These are phyloP conservation scores for Gymnoscelis rufifasciata DNA, from an alignment of 2,888 invertebrate genomes.

Conservation along the genomic window DNA sequence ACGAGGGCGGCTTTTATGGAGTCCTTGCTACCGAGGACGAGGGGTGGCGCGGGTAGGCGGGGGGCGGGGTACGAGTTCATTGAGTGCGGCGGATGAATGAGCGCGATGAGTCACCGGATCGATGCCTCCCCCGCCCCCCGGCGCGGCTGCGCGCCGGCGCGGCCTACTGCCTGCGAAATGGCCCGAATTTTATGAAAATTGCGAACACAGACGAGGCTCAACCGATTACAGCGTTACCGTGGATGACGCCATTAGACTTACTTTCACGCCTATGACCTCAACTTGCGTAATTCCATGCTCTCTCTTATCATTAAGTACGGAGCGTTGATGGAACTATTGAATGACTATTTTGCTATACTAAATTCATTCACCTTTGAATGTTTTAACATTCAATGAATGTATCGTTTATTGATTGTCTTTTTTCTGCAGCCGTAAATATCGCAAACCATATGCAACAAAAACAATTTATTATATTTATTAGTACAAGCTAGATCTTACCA, in stretches of 20 bases:
- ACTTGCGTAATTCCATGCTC: conserved; percentile 11
- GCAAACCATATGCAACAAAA: no score
- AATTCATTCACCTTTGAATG: no score
- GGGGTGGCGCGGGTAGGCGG: conserved; percentile 35
- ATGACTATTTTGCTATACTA: neutral
- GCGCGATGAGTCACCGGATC: conserved; percentile 74
- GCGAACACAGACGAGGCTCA: conserved; percentile 19
- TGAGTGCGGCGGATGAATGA: conserved; percentile 76
- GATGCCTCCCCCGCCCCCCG: conserved; percentile 47
- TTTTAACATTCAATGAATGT: no score
- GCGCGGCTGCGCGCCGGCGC: conserved; percentile 32
- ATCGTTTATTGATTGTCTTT: no score
- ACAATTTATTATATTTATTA: no score
- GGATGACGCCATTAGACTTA: conserved; percentile 24
- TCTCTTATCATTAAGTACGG: conserved; percentile 3
- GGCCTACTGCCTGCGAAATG: conserved; percentile 26
- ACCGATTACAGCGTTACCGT: conserved; percentile 24
- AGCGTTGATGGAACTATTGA: neutral
- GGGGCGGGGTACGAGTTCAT: conserved; percentile 58
- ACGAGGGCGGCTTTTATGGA: conserved; percentile 61
- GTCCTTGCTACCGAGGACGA: conserved; percentile 66
- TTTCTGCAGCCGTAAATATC: no score
- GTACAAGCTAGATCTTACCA: no score
- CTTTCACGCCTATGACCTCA: conserved; percentile 25
- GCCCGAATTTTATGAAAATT: conserved; percentile 30